A percentile compares a stretch with the other conserved stretches of the same genome.
Evolutionary conservation across 2,113 vertebrate genomes (phyloP).

Genomic region (Glaucomys volans): DNA sequence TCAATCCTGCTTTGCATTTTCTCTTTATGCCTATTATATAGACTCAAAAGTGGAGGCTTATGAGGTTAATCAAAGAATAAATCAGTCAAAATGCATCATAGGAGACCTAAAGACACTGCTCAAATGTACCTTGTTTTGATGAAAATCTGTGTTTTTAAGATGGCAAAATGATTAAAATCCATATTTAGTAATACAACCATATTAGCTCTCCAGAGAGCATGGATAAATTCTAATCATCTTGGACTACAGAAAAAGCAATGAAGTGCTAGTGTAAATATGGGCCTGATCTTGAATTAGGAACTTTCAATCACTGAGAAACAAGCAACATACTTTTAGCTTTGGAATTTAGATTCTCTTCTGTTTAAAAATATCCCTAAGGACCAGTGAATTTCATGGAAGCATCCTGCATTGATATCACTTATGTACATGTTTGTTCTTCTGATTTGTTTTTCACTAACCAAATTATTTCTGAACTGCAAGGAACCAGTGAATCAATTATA

Average conservation of each 20-base stretch:
- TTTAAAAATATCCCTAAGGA: conserved; percentile 26
- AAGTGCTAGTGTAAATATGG: background rate
- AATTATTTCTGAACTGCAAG: conserved; percentile 43
- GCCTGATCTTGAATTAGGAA: background rate
- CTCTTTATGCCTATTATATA: conserved; percentile 15
- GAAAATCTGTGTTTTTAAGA: conserved; percentile 65
- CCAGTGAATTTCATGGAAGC: background rate
- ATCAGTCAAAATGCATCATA: conserved; percentile 73
- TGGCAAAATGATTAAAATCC: conserved; percentile 51
- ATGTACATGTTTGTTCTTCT: background rate
- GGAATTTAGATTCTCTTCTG: background rate
- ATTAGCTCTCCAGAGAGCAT: conserved; percentile 29
- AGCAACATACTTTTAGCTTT: background rate
- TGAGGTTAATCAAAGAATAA: conserved; percentile 80
- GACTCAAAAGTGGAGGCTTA: conserved; percentile 70
- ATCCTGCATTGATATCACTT: background rate
- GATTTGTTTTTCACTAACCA: background rate
- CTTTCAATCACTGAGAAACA: background rate
- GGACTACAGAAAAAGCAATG: background rate
- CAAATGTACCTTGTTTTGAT: conserved; percentile 61
- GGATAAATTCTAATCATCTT: background rate
- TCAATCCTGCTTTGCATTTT: conserved; percentile 67
- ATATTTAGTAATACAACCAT: background rate
- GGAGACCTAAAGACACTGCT: conserved; percentile 40
- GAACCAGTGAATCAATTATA: conserved; percentile 29